A percentile compares a stretch with the other conserved stretches of the same genome.
Conservation (phyloP, 2,888 invertebrate genomes). For the Eristalinus sepulchralis region DNA sequence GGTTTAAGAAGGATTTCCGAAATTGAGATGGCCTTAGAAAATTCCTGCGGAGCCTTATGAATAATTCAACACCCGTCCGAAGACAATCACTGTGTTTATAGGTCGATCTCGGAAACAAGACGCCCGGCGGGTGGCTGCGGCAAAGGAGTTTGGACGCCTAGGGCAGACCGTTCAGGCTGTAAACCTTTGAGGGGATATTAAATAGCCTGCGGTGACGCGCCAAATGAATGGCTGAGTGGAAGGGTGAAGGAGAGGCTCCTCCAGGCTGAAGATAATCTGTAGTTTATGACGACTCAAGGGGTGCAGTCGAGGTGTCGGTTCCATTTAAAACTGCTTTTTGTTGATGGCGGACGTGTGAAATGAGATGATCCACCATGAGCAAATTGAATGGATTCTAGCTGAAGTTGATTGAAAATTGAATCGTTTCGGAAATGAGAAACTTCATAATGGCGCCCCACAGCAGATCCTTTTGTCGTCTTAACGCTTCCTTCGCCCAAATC, state of each 20-base stretch:
- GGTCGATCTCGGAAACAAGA: neutral
- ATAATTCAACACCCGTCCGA: slow-evolving; percentile 43
- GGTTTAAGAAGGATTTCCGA: slow-evolving; percentile 37
- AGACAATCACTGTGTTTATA: slow-evolving; percentile 34
- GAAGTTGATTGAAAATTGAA: no score
- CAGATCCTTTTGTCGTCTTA: no score
- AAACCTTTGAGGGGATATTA: slow-evolving; percentile 10
- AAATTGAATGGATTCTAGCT: no score
- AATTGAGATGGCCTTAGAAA: slow-evolving; percentile 44
- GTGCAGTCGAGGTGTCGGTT: neutral
- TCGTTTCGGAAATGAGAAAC: no score
- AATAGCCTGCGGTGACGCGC: neutral
- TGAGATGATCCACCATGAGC: no score
- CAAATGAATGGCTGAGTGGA: neutral
- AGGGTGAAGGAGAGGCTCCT: neutral
- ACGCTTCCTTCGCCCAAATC: no score
- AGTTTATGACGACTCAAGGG: slow-evolving; percentile 6
- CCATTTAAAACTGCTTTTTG: no score
- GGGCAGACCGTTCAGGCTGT: neutral
- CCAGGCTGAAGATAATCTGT: slow-evolving; percentile 27
- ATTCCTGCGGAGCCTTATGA: slow-evolving; percentile 35
- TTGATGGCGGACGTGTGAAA: no score
- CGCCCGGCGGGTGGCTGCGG: neutral
- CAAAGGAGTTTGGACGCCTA: neutral
- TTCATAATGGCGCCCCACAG: no score